Percentiles rank a stretch among this genome's conserved stretches.
phyloP scores from a whole-genome alignment of 2,797 vertebrate species.

The Paedocypris micromegethes region DNA sequence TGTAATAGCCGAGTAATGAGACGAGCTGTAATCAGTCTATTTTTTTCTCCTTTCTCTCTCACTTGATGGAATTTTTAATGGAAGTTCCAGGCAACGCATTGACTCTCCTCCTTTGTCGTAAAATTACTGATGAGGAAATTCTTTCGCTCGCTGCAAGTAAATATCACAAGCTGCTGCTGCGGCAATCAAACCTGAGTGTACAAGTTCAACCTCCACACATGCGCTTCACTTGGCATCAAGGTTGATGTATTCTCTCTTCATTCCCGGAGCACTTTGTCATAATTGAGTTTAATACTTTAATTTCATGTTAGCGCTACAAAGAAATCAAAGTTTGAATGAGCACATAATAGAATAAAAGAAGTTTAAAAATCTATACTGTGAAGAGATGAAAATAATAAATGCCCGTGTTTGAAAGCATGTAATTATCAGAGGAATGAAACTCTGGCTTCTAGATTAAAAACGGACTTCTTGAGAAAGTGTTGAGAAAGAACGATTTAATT shows the following conservation, averaged over 20 bases:
- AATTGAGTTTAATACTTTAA: conserved; percentile 9
- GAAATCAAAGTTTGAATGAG: conserved; percentile 8
- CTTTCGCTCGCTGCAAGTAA: conserved; percentile 45
- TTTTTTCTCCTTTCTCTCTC: not conserved
- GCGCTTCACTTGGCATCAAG: conserved; percentile 10
- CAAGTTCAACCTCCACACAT: conserved; percentile 5
- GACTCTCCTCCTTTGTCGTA: conserved; percentile 36
- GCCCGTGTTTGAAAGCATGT: too few relatives aligned
- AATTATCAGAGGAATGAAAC: too few relatives aligned
- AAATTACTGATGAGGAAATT: conserved; percentile 42
- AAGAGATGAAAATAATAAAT: not conserved
- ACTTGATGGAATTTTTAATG: conserved; percentile 35
- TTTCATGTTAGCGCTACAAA: not conserved
- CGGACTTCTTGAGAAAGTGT: too few relatives aligned
- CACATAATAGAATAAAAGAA: conserved; percentile 1
- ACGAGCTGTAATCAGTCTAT: too few relatives aligned
- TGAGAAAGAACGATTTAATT: too few relatives aligned
- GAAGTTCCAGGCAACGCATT: conserved; percentile 39
- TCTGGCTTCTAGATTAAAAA: too few relatives aligned
- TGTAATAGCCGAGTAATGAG: too few relatives aligned
- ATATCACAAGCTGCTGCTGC: conserved; percentile 44
- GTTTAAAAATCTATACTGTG: not conserved
- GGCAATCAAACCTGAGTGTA: conserved; percentile 14
- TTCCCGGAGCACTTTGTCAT: not conserved
- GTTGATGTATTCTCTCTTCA: conserved; percentile 13